phyloP scores from a whole-genome alignment of 1,140 invertebrate species.

The Hesperophylax magnus region DNA sequence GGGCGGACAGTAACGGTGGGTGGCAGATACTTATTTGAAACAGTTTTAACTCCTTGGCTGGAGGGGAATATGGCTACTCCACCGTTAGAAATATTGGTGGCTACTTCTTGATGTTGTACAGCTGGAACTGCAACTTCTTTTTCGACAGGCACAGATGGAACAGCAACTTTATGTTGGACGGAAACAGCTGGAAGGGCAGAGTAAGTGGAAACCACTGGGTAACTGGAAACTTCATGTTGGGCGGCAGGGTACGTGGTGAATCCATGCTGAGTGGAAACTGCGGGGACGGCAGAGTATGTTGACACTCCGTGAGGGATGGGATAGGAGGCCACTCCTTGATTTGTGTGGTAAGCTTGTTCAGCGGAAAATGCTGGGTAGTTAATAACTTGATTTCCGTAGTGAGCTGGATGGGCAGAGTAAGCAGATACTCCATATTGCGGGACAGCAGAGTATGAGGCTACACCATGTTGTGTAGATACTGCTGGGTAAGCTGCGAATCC shows the following conservation, averaged over 20 bases:
- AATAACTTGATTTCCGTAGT: too few relatives aligned
- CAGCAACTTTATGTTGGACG: conserved; percentile 15
- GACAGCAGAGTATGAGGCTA: conserved; percentile 63
- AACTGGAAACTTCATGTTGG: not conserved
- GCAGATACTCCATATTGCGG: conserved; percentile 51
- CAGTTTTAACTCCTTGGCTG: too few relatives aligned
- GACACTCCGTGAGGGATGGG: too few relatives aligned
- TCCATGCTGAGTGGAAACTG: too few relatives aligned
- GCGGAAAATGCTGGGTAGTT: conserved; percentile 56
- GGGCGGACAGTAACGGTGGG: conserved; percentile 52
- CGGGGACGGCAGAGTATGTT: too few relatives aligned
- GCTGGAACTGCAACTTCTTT: too few relatives aligned
- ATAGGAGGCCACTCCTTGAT: conserved; percentile 50
- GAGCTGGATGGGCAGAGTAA: conserved; percentile 27
- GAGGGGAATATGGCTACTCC: too few relatives aligned
- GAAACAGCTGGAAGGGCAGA: conserved; percentile 20
- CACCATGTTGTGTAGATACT: conserved; percentile 62
- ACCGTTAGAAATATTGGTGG: too few relatives aligned
- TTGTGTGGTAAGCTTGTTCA: conserved; percentile 65
- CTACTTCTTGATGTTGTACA: too few relatives aligned
- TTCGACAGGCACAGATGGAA: too few relatives aligned
- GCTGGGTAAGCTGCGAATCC: conserved; percentile 37
- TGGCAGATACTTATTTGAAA: not conserved
- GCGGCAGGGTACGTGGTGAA: not conserved
- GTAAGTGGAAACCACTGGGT: conserved; percentile 6